phyloP scores from a whole-genome alignment of 2,888 invertebrate species.

The Tetheella fluctuosa region DNA sequence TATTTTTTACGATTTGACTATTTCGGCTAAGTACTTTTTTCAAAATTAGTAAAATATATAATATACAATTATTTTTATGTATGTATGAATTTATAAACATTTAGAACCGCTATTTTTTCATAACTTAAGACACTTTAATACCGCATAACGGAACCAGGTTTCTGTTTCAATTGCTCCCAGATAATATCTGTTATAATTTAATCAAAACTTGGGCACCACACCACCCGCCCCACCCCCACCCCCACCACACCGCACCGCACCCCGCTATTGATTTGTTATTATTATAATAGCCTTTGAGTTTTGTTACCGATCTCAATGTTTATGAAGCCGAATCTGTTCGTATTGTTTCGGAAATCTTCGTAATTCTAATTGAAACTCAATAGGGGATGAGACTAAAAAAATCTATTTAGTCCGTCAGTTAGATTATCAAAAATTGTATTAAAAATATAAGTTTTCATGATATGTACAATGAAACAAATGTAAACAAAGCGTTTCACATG shows the following conservation, averaged over 20 bases:
- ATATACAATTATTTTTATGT: too few species aligned
- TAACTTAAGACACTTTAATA: background rate
- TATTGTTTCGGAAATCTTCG: background rate
- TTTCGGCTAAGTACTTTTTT: too few species aligned
- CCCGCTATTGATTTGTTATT: constrained; percentile 10
- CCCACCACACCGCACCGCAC: too few species aligned
- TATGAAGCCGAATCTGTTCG: background rate
- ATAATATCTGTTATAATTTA: constrained; percentile 42
- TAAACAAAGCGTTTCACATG: too few species aligned
- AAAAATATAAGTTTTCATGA: too few species aligned
- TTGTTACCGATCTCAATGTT: constrained; percentile 4
- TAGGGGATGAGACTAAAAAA: too few species aligned
- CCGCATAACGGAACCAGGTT: background rate
- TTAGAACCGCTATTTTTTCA: background rate
- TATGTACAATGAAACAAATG: too few species aligned
- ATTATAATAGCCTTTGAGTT: constrained; percentile 2
- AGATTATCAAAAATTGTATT: too few species aligned
- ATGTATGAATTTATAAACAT: too few species aligned
- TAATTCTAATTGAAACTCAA: background rate
- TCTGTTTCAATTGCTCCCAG: constrained; percentile 36
- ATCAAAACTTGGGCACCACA: constrained; percentile 38
- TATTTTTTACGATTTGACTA: too few species aligned
- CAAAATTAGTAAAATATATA: too few species aligned
- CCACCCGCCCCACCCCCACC: background rate
- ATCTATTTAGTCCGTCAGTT: too few species aligned